Conservation (phyloP, 2,888 invertebrate species). For the Tipula confusa region DNA sequence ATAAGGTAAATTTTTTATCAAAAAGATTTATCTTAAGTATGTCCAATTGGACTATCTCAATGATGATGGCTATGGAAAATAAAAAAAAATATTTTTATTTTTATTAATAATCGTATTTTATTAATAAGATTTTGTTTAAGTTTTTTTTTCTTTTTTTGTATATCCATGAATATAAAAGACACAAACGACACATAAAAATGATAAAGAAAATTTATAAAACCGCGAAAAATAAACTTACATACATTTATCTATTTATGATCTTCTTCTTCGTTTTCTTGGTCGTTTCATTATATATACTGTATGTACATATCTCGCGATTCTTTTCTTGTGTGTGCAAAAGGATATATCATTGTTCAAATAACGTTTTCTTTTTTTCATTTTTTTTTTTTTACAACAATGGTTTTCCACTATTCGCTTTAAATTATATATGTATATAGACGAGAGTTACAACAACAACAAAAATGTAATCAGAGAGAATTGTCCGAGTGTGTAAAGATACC, state of each 20-base stretch:
- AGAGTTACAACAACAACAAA: not conserved
- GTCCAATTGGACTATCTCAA: not conserved
- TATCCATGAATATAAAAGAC: not conserved
- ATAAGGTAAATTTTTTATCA: not conserved
- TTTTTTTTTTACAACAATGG: conserved; percentile 3
- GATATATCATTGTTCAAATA: conserved; percentile 28
- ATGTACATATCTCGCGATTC: not conserved
- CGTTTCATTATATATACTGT: not conserved
- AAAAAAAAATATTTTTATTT: not conserved
- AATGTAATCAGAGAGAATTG: conserved; percentile 20
- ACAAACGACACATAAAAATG: conserved; percentile 20
- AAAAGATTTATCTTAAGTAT: not conserved
- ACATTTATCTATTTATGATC: not conserved
- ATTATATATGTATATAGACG: not conserved
- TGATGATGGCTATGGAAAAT: not conserved
- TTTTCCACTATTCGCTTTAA: not conserved
- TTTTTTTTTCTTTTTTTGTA: not conserved
- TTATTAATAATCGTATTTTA: conserved; percentile 12
- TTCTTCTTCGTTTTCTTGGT: not conserved
- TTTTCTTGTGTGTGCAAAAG: conserved; percentile 15
- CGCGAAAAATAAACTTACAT: not conserved
- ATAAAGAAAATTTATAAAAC: not conserved
- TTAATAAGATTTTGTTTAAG: not conserved
- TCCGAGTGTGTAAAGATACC: conserved; percentile 30
- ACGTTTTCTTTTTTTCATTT: not conserved